Evolutionary conservation across 2,797 vertebrate genomes (phyloP).

Genomic region (Arnoldichthys spilopterus): DNA sequence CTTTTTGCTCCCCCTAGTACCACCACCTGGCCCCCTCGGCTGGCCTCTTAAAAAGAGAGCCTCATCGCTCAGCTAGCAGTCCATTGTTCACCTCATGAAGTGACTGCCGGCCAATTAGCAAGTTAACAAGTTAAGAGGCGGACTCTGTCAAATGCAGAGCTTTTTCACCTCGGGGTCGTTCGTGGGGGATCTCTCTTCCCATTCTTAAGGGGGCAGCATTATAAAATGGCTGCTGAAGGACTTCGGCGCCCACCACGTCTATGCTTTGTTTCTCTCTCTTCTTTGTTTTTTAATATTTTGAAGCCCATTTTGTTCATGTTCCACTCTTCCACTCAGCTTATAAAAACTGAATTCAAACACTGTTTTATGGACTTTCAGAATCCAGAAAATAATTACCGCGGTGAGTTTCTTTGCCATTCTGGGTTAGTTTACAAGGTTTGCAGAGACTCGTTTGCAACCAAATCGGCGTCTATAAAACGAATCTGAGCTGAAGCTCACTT

Average conservation of each 20-base stretch:
- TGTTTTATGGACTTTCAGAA: conserved; percentile 84
- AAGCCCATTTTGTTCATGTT: conserved; percentile 37
- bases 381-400: conserved; percentile 66
- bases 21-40: conserved; percentile 62
- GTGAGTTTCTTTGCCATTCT: conserved; percentile 71
- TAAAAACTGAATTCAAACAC: conserved; percentile 52
- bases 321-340: conserved; percentile 20
- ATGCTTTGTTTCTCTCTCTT: neutral
- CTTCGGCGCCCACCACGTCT: conserved; percentile 37
- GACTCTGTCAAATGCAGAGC: conserved; percentile 86
- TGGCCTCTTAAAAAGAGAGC: conserved; percentile 60
- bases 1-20: conserved; percentile 52
- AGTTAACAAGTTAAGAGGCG: conserved; percentile 90
- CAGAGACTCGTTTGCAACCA: conserved; percentile 72
- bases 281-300: conserved; percentile 17
- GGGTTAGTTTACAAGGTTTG: conserved; percentile 70
- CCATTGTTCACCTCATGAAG: conserved; percentile 69
- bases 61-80: conserved; percentile 69
- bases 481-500: conserved; percentile 44
- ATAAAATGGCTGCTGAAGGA: conserved; percentile 55
- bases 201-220: conserved; percentile 47
- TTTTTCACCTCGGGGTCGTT: conserved; percentile 80
- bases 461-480: conserved; percentile 64
- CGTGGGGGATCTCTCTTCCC: conserved; percentile 48
- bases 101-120: conserved; percentile 86